Evolutionary conservation across 2,797 vertebrate species (phyloP), one percentile per base, ranked within the genome.

Genomic region (Myiothlypis coronata): DNA sequence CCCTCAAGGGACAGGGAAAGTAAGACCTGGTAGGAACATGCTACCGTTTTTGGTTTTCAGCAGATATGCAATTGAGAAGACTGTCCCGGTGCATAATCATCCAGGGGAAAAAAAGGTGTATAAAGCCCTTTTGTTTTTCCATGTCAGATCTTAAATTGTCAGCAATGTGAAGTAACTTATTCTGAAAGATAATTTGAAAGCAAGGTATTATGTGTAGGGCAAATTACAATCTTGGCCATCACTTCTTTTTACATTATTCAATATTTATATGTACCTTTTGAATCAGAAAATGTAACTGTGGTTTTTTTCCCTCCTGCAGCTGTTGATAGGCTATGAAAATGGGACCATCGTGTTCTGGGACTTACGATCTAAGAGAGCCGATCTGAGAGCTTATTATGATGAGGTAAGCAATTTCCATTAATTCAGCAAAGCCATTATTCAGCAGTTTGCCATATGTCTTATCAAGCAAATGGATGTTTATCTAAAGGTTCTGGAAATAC

Each of bases 281-380:
- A 47, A 76, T 89, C 43, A 76, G 55, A 77, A 84, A 50, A 56
- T 83, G 14, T 94, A 88, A 84, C 44, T 68, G 22, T 87, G 34
- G 44, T n/a, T 88, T 57, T 55, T 49, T 52, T 83, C 79, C 96
- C 56, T 95, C 41, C 65, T 96, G 4, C 95, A 99, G 99, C 97
- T 99, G 56, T 98, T 99, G 86, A 98, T 99, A 95, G 99, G 99
- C 76, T 99, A 99, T 97, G 99, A 99, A 98, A 99, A 99, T 30
- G 99, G 99, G 64, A 99, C 99, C 21, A 97, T 99, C 2, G 99
- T 99, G 35, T 98, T 99, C 92, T 99, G 99, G 99, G 99, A 99
- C 93, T 98, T 99, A 46, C 97, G 99, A 93, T 98, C 96, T 89
- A 99, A 99, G 98, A 98, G 99, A 97, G 99, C 98, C 4, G 99